These are phyloP conservation scores for Synanthedon andrenaeformis DNA, from an alignment of 2,888 invertebrate species.

Conservation along the genomic window DNA sequence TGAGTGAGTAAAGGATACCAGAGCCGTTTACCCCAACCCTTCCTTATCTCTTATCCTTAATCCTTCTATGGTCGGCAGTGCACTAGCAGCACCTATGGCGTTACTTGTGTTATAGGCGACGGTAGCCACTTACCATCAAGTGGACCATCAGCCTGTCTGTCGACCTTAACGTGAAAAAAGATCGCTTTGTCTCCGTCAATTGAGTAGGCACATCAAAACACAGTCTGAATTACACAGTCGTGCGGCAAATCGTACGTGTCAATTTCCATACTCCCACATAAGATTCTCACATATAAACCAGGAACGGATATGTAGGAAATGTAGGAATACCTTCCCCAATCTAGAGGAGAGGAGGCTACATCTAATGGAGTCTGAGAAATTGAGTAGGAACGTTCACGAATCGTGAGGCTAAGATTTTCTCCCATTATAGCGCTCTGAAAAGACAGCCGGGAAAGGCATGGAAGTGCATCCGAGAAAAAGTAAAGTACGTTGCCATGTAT, in stretches of 20 bases:
- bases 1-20: no score
- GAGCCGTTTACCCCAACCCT: no score
- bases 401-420: no score
- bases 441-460: constrained; percentile 1
- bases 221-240: constrained; percentile 49
- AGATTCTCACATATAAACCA: constrained; percentile 16
- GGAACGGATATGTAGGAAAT: constrained; percentile 4
- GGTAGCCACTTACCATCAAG: no score
- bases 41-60: no score
- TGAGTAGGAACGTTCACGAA: no score
- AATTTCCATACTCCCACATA: constrained; percentile 40
- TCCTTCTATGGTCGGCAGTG: no score
- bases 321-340: constrained; percentile 11
- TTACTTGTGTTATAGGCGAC: no score
- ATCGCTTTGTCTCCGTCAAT: constrained; percentile 34
- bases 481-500: constrained; percentile 6
- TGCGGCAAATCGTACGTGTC: constrained; percentile 55
- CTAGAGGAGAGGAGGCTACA: constrained; percentile 16
- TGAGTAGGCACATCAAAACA: constrained; percentile 47
- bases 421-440: constrained; percentile 7
- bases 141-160: no score
- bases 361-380: constrained; percentile 13
- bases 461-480: no score
- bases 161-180: constrained; percentile 12
- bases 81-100: no score